Evolutionary conservation across 2,797 vertebrate genomes (phyloP).

Genomic region (Huso huso): DNA sequence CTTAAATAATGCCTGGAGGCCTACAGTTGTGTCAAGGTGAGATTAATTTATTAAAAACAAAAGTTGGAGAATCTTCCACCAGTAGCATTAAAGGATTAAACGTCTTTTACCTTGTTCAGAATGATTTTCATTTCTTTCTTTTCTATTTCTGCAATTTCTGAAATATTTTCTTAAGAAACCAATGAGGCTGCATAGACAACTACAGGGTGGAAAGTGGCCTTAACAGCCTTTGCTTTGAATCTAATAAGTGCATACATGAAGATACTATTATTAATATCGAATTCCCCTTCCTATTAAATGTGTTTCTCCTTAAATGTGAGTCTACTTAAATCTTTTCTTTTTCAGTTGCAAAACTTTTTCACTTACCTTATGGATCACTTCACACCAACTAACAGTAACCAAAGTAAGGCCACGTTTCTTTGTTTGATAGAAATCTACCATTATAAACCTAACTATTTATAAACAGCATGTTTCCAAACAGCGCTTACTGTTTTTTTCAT

Average conservation of each 20-base stretch:
- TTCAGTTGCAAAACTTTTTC: slow-evolving; percentile 85
- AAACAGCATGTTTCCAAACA: neutral
- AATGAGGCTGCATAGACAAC: neutral
- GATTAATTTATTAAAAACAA: neutral
- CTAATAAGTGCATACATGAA: neutral
- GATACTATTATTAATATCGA: neutral
- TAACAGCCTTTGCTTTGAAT: neutral
- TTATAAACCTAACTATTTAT: neutral
- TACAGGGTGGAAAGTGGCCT: neutral
- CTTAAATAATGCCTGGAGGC: no score
- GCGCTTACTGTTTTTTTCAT: neutral
- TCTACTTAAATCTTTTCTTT: slow-evolving; percentile 16
- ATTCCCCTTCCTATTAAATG: neutral
- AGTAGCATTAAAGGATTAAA: no score
- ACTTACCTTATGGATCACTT: slow-evolving; percentile 82
- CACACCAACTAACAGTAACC: slow-evolving; percentile 62
- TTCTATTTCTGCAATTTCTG: no score
- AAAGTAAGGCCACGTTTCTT: slow-evolving; percentile 61
- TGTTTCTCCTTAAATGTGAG: neutral
- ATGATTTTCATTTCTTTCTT: no score
- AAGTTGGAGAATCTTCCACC: no score
- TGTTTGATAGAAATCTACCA: neutral
- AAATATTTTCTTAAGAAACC: neutral
- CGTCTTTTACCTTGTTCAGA: no score
- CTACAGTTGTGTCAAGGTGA: neutral